phyloP scores from a whole-genome alignment of 2,113 vertebrate species.

The Misgurnus anguillicaudatus region DNA sequence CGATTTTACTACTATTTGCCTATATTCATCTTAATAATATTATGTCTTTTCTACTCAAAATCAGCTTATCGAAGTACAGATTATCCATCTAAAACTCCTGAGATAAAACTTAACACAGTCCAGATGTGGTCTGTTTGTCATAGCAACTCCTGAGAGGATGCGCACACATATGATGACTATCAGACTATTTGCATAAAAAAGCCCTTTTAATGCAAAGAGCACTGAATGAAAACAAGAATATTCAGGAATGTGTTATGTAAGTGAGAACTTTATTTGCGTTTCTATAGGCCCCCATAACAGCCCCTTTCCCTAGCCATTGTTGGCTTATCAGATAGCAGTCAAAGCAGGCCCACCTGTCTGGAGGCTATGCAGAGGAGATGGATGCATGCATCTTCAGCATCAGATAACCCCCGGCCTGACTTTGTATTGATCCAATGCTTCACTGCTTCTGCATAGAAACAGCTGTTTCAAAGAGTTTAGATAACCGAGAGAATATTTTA shows the following conservation, averaged over 20 bases:
- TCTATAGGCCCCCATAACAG: conserved; percentile 65
- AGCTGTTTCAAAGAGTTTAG: conserved; percentile 75
- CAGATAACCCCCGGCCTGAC: conserved; percentile 75
- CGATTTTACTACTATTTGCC: conserved; percentile 45
- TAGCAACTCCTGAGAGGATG: conserved; percentile 41
- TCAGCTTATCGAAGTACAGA: conserved; percentile 18
- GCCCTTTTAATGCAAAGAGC: conserved; percentile 57
- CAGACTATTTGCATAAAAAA: conserved; percentile 57
- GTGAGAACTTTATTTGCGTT: conserved; percentile 72
- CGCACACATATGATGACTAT: conserved; percentile 55
- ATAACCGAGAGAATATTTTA: conserved; percentile 73
- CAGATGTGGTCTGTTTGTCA: conserved; percentile 25
- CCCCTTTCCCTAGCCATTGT: conserved; percentile 64
- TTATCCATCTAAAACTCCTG: conserved; percentile 20
- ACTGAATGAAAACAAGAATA: conserved; percentile 52
- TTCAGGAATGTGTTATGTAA: conserved; percentile 65
- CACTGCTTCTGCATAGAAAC: conserved; percentile 71
- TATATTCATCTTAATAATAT: conserved; percentile 29
- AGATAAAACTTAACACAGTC: conserved; percentile 29
- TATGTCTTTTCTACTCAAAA: conserved; percentile 5
- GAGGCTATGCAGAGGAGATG: conserved; percentile 75
- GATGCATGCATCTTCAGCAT: conserved; percentile 74
- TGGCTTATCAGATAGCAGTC: conserved; percentile 73
- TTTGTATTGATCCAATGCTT: conserved; percentile 80
- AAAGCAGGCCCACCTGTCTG: conserved; percentile 75